A percentile compares a stretch with the other conserved stretches of the same genome.
Conservation (phyloP, 2,113 vertebrate genomes). For the Hirundichthys speculiger region DNA sequence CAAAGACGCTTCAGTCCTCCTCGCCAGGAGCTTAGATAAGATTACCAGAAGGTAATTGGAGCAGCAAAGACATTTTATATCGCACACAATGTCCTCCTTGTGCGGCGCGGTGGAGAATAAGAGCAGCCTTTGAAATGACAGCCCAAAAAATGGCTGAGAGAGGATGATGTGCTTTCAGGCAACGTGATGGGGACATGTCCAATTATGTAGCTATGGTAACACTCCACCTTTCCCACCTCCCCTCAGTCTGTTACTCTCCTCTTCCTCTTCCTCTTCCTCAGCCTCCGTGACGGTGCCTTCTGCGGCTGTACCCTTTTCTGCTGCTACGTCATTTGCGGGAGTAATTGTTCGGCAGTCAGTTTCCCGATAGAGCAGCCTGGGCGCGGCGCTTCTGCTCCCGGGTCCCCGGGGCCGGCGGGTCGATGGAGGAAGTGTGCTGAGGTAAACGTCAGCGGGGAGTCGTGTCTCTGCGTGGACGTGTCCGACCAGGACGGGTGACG, state of each 20-base stretch:
- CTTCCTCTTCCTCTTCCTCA: not conserved
- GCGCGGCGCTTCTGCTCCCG: not conserved
- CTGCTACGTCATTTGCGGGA: conserved; percentile 15
- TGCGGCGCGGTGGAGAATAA: conserved; percentile 33
- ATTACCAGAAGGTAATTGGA: conserved; percentile 65
- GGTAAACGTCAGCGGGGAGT: not conserved
- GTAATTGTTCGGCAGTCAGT: conserved; percentile 40
- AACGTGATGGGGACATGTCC: conserved; percentile 24
- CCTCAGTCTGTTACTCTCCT: conserved; percentile 5
- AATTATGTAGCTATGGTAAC: conserved; percentile 66
- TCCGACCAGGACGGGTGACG: not conserved
- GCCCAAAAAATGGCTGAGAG: conserved; percentile 34
- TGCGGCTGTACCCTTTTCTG: rapidly evolving
- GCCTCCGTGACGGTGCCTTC: conserved; percentile 14
- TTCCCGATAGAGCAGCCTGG: conserved; percentile 33
- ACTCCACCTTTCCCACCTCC: conserved; percentile 20
- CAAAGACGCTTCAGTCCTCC: conserved; percentile 48
- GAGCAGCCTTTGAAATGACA: conserved; percentile 40
- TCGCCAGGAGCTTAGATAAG: conserved; percentile 49
- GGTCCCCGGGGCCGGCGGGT: conserved; percentile 20
- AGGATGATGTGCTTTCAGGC: conserved; percentile 53
- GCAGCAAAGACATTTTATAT: conserved; percentile 30
- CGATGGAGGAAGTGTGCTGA: conserved; percentile 53
- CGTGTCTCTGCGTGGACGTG: not conserved
- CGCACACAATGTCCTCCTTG: conserved; percentile 41